Evolutionary conservation across 1,140 invertebrate genomes (phyloP), one percentile per base, ranked within the genome.

Genomic region (Calliopsis andreniformis): DNA sequence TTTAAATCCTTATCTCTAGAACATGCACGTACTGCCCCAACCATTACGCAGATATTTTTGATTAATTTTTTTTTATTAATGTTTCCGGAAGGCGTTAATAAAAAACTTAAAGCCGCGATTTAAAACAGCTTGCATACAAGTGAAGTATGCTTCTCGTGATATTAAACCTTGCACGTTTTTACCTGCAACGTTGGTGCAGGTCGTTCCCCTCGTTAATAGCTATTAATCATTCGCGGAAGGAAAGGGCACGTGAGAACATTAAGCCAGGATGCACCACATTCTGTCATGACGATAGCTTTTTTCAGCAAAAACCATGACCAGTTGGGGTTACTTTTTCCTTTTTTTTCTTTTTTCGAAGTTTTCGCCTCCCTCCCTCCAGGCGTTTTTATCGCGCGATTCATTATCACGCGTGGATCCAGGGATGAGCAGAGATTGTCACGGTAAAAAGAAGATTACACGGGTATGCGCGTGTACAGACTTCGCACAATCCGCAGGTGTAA

Each of bases 401-500:
- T 82, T 82, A 82, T 82, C 80, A 69, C 18, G 8, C 25, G 14
- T 18, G 28, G 58, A 47, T 35, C 51, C 47, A 59, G 28, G 51
- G 53, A 76, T 61, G 73, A 69, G 64, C 53, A 59, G 73, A 76
- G 73, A 82, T 82, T 75, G 80, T 82, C 79, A 82, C 79, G 80
- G 79, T 59, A 66, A 66, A 79, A 61, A 67, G 43, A 64, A 55
- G 78, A 83, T 82, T 82, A 75, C 64, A 83, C 78, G 80, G 76
- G 66, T 82, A 75, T 68, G 76, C 76, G 69, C 73, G 49, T 77
- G 58, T 77, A 72, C 58, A 61, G 76, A 81, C 47, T 62, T 53
- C 23, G 79, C 51, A 59, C 63, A 69, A 79, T 82, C 73, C 79
- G 85, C 78, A 84, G 84, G 82, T 81, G 84, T 82, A 85, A 84